Evolutionary conservation across 23 tunicate species (phyloP), one percentile per base, ranked within the genome.

Genomic region (Trididemnum nubilum): DNA sequence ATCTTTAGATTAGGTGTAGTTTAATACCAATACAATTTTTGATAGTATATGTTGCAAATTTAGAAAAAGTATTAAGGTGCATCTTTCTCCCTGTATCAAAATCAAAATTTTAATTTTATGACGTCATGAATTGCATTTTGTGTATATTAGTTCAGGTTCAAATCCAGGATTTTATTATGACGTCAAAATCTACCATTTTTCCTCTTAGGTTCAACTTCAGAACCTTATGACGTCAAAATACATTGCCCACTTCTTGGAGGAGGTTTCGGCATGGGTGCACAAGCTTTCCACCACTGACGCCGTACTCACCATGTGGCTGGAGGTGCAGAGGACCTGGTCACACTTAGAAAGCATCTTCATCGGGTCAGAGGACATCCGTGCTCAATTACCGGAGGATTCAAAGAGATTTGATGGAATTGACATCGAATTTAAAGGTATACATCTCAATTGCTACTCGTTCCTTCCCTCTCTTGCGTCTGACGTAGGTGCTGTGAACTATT

Each of bases 181-280:
- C 9, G 15, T 44, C 15, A 7, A 44, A n/a, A n/a, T n/a, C n/a
- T n/a, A n/a, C n/a, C 57, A 9, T 49, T 12, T 49, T 61, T 67
- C n/a, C 4, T 31, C 33, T 33, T 7, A 93, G 98, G 99, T 95
- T 18, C 99, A 95, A 74, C 99, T 95, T 22, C 99, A 95, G 79
- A 95, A 90, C 64, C 80, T 95, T 69, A 95, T 95, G 99, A 95
- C 99, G 33, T 95, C 99, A n/a, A 95, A 95, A 73, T 95, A 87
- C 96, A 95, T 95, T 57, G 96, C 92, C 32, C 96, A 90, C 72
- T 95, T 95, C 83, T 89, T 95, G 64, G 99, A 95, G 54, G 96
- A 86, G 73, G 99, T 95, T 0, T 95, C 99, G 7, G 92, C 90
- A 15, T 95, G 99, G 99, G 96, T 89, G 0, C 86, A 83, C 32